A percentile compares a stretch with the other conserved stretches of the same genome.
phyloP scores from a whole-genome alignment of 35 echinoderm and acorn worm genomes.

The Lytechinus variegatus region DNA sequence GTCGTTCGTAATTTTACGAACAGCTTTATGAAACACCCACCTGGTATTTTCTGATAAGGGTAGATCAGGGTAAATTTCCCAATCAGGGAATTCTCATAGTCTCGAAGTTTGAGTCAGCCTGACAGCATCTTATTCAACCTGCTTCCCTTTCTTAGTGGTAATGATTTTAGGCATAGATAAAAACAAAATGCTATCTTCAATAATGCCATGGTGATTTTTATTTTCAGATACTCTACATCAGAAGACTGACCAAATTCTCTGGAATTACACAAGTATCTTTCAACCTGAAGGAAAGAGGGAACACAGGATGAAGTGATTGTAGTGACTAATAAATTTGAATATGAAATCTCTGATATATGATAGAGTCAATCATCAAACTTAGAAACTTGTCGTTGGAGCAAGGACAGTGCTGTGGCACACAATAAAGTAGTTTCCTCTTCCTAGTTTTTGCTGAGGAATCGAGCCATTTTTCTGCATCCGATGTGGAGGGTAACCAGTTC shows the following conservation, averaged over 20 bases:
- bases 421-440: constrained; percentile 16
- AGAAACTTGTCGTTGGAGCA: neutral
- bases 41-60: no score
- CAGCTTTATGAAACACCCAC: no score
- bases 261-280: neutral
- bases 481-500: neutral
- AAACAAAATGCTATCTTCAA: no score
- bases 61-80: no score
- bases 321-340: neutral
- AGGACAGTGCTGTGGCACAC: neutral
- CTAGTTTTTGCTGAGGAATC: neutral
- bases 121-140: no score
- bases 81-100: no score
- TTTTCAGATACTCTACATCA: neutral
- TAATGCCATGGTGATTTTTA: neutral
- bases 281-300: neutral
- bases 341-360: neutral
- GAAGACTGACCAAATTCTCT: neutral
- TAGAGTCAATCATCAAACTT: neutral
- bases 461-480: constrained; percentile 13
- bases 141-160: no score
- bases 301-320: neutral
- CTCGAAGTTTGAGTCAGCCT: no score
- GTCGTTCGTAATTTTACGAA: no score
- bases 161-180: no score